Evolutionary conservation across 2,888 invertebrate genomes (phyloP).

Genomic region (Cheilosia grossa): DNA sequence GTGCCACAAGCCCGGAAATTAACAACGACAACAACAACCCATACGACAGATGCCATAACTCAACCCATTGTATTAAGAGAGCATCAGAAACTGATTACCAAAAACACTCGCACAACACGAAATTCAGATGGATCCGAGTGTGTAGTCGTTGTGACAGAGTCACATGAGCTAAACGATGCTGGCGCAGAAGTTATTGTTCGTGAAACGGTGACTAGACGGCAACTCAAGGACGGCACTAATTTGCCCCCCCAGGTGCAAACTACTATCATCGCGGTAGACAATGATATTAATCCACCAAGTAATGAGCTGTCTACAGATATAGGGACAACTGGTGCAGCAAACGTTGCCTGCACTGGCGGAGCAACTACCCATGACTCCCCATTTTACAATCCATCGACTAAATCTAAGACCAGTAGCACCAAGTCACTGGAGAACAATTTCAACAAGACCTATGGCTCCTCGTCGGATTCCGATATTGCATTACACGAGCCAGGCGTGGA

Average conservation of each 20-base stretch:
- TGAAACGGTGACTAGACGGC: constrained; percentile 26
- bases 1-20: constrained; percentile 1
- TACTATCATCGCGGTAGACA: constrained; percentile 18
- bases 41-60: constrained; percentile 1
- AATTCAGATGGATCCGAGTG: constrained; percentile 51
- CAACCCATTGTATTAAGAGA: not conserved
- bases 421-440: constrained; percentile 70
- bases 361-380: constrained; percentile 60
- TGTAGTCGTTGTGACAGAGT: constrained; percentile 47
- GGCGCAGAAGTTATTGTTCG: constrained; percentile 23
- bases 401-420: constrained; percentile 67
- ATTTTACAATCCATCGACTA: constrained; percentile 54
- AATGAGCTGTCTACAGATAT: constrained; percentile 1
- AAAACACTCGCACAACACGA: constrained; percentile 36
- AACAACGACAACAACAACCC: not conserved
- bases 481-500: constrained; percentile 87
- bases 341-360: not conserved
- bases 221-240: constrained; percentile 32
- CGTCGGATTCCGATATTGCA: constrained; percentile 87
- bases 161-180: constrained; percentile 21
- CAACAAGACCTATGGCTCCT: constrained; percentile 85
- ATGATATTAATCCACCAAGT: constrained; percentile 1
- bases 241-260: constrained; percentile 23
- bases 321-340: not conserved
- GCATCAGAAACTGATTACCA: constrained; percentile 10